Conservation (phyloP, 2,888 invertebrate genomes). For the Formica aserva region DNA sequence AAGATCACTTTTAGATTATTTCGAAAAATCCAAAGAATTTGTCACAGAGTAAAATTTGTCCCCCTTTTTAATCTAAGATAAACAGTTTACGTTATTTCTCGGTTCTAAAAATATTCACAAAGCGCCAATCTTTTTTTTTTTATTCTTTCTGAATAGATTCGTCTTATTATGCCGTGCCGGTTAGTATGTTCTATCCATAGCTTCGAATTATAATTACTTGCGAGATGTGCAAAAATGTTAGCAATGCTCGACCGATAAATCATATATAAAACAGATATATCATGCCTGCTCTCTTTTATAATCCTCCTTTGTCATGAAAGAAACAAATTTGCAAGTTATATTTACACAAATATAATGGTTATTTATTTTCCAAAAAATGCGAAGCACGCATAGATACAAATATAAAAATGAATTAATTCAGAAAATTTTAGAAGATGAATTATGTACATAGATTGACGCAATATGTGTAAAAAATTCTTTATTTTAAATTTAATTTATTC, state of each 20-base stretch:
- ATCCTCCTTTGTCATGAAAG: conserved; percentile 5
- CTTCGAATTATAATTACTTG: background rate
- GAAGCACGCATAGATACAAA: background rate
- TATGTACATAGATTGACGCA: background rate
- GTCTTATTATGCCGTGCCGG: background rate
- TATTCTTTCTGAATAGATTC: background rate
- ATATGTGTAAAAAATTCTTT: background rate
- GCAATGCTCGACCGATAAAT: conserved; percentile 5
- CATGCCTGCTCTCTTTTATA: background rate
- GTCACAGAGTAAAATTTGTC: background rate
- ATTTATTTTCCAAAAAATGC: background rate
- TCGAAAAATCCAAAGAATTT: background rate
- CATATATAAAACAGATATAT: background rate
- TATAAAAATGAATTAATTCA: background rate
- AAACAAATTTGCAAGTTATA: background rate
- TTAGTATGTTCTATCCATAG: background rate
- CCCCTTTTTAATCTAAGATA: background rate
- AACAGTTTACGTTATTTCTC: background rate
- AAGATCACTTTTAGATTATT: background rate
- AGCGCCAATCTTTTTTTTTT: background rate
- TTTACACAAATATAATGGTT: background rate
- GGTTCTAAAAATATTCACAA: background rate
- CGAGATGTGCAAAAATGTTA: background rate
- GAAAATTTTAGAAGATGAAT: background rate
- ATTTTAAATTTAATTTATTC: background rate